These are phyloP conservation scores for Cecropterus lyciades DNA, from an alignment of 1,140 invertebrate species.

Conservation along the genomic window DNA sequence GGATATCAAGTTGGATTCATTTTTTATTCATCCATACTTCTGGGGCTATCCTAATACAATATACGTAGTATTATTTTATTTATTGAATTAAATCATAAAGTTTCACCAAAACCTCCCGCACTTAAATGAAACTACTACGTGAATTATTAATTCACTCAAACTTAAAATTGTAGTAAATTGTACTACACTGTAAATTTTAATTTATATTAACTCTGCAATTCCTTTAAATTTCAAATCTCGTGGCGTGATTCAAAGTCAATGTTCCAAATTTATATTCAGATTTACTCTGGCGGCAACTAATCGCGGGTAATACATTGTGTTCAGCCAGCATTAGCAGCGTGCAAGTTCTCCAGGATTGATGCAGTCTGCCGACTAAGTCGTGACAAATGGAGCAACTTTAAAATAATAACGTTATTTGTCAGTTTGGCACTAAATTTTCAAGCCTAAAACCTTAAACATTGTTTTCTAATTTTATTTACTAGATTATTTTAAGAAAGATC, in stretches of 20 bases:
- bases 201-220: neutral
- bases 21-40: too few relatives aligned
- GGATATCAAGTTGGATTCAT: too few relatives aligned
- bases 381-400: slow-evolving; percentile 7
- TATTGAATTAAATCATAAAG: too few relatives aligned
- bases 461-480: too few relatives aligned
- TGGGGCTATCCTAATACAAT: too few relatives aligned
- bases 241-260: neutral
- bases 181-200: neutral
- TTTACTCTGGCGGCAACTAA: slow-evolving; percentile 13
- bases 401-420: neutral
- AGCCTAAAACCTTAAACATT: neutral
- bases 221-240: neutral
- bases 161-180: neutral
- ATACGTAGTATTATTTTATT: too few relatives aligned
- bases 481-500: too few relatives aligned
- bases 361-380: slow-evolving; percentile 7
- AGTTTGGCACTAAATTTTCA: neutral
- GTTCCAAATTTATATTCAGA: slow-evolving; percentile 7
- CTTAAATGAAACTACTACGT: too few relatives aligned
- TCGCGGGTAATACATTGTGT: slow-evolving; percentile 20
- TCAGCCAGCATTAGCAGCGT: slow-evolving; percentile 7
- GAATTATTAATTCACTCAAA: too few relatives aligned
- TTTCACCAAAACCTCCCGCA: too few relatives aligned
- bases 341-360: neutral